phyloP scores from a whole-genome alignment of 2,113 vertebrate species.

The Chiloscyllium plagiosum region DNA sequence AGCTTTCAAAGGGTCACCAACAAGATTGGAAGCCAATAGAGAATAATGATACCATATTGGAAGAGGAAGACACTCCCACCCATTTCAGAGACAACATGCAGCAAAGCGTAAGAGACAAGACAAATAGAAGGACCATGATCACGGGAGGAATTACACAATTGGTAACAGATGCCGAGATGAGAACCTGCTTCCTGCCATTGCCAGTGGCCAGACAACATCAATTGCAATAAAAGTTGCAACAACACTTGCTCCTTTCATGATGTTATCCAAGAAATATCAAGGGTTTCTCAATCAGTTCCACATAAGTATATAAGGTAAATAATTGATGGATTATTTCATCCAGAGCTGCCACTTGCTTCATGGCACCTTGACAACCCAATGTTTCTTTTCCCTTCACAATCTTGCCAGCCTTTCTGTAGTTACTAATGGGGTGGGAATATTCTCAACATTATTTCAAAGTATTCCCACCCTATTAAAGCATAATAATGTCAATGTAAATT shows the following conservation, averaged over 20 bases:
- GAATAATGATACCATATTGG: background rate
- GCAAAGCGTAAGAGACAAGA: background rate
- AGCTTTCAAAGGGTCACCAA: background rate
- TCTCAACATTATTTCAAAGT: background rate
- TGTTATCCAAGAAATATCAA: background rate
- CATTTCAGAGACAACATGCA: background rate
- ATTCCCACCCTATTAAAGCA: background rate
- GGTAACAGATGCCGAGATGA: too few species aligned
- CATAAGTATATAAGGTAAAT: background rate
- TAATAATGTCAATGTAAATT: background rate
- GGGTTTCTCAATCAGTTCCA: background rate
- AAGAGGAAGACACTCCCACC: background rate
- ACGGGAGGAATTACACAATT: too few species aligned
- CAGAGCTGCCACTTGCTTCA: background rate
- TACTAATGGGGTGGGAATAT: background rate
- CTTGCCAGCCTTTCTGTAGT: background rate
- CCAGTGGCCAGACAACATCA: background rate
- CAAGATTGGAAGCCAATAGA: background rate
- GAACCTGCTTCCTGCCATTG: background rate
- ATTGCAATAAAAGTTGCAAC: background rate
- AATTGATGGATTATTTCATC: background rate
- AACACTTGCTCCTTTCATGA: background rate
- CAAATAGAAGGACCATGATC: background rate
- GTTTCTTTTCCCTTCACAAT: background rate
- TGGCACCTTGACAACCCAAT: background rate